Conservation (phyloP, 2,888 invertebrate species). For the Calameuta filiformis region DNA sequence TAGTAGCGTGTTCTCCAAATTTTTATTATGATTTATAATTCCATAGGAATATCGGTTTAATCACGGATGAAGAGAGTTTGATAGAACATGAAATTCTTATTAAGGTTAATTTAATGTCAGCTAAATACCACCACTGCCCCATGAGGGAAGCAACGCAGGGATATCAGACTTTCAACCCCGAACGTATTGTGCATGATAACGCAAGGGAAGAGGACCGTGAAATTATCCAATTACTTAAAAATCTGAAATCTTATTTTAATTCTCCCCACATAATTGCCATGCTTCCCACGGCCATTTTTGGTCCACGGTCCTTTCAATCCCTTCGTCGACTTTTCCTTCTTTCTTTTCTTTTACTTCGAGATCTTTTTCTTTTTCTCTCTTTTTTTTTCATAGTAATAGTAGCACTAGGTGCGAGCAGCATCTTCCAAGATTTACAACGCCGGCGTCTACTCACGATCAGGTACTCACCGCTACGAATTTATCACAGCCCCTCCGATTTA, state of each 20-base stretch:
- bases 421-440: not conserved
- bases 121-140: conserved; percentile 17
- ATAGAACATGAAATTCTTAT: conserved; percentile 14
- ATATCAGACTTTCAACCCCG: not conserved
- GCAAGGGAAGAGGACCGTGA: conserved; percentile 13
- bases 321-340: not conserved
- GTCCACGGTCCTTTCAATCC: not conserved
- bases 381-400: not conserved
- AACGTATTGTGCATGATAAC: conserved; percentile 11
- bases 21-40: not conserved
- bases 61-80: not conserved
- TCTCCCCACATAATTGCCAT: not conserved
- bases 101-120: conserved; percentile 25
- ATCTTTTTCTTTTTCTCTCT: no score
- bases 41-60: not conserved
- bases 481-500: not conserved
- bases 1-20: not conserved
- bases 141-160: conserved; percentile 6
- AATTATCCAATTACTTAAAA: conserved; percentile 21
- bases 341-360: not conserved
- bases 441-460: not conserved
- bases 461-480: not conserved
- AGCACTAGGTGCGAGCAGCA: not conserved
- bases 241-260: conserved; percentile 18
- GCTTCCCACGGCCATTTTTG: not conserved